Evolutionary conservation across 2,888 invertebrate species (phyloP).

Genomic region (Prionchulus punctatus): DNA sequence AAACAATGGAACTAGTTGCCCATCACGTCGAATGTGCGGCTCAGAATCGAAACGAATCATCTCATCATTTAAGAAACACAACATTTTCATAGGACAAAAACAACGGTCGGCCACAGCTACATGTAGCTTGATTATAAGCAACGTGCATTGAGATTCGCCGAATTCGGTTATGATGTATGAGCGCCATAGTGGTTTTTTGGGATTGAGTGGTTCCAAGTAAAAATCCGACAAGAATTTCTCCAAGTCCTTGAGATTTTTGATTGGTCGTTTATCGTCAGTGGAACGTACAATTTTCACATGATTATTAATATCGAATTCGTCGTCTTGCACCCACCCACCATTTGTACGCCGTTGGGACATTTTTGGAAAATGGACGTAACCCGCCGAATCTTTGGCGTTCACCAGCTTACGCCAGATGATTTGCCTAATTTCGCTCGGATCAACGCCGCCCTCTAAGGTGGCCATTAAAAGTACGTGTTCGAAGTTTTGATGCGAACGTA

Average conservation of each 20-base stretch:
- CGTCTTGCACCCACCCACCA: constrained; percentile 1
- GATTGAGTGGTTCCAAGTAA: constrained; percentile 35
- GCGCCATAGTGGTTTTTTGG: constrained; percentile 42
- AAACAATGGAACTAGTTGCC: no score
- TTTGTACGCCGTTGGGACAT: neutral
- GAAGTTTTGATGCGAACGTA: no score
- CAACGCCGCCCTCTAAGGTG: neutral
- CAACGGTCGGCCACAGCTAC: neutral
- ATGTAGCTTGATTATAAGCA: constrained; percentile 10
- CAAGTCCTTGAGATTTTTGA: constrained; percentile 30
- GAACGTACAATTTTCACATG: neutral
- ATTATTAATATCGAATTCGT: constrained; percentile 5
- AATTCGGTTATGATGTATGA: constrained; percentile 39
- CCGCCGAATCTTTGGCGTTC: neutral
- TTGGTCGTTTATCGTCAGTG: neutral
- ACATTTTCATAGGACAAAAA: constrained; percentile 9
- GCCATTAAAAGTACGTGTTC: neutral
- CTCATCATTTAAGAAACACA: constrained; percentile 7
- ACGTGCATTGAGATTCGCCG: constrained; percentile 22
- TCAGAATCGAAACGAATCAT: constrained; percentile 9
- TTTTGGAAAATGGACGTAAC: neutral
- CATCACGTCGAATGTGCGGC: constrained; percentile 8
- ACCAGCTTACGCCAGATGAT: constrained; percentile 1
- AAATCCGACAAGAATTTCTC: constrained; percentile 38
- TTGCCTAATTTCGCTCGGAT: neutral